Evolutionary conservation across 2,113 vertebrate species (phyloP).

Genomic region (Leucoraja erinaceus): DNA sequence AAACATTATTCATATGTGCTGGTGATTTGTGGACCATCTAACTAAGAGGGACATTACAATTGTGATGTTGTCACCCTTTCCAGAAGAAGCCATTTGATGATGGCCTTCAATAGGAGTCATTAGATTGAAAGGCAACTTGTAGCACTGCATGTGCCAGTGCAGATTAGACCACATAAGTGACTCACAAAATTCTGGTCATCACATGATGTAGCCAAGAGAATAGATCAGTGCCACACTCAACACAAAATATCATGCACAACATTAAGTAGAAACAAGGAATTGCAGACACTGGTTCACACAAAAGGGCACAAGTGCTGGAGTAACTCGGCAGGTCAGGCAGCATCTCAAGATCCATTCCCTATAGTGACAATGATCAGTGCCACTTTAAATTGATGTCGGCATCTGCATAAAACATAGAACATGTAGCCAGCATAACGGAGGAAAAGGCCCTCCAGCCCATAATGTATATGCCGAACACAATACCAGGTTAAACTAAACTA

Average conservation of each 20-base stretch:
- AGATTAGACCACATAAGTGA: background rate
- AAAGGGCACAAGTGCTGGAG: too few relatives aligned
- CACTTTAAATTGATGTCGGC: background rate
- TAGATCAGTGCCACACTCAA: background rate
- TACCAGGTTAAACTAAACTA: too few relatives aligned
- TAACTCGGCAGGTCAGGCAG: too few relatives aligned
- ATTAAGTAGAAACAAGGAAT: background rate
- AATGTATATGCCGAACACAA: too few relatives aligned
- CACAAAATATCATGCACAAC: background rate
- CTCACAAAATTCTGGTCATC: background rate
- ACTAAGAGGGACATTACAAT: background rate
- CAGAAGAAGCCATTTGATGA: background rate
- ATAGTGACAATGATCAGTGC: background rate
- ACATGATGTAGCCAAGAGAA: background rate
- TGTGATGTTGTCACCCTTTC: background rate
- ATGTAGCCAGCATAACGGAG: too few relatives aligned
- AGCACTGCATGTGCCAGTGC: background rate
- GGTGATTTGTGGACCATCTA: background rate
- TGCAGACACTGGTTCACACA: too few relatives aligned
- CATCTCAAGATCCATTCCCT: background rate
- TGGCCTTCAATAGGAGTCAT: background rate
- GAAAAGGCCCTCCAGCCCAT: too few relatives aligned
- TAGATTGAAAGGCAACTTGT: background rate
- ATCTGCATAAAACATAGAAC: background rate
- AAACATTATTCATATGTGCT: background rate